Percentiles rank a stretch among this genome's conserved stretches.
phyloP scores from a whole-genome alignment of 2,113 vertebrate genomes.

The Lycocorax pyrrhopterus region DNA sequence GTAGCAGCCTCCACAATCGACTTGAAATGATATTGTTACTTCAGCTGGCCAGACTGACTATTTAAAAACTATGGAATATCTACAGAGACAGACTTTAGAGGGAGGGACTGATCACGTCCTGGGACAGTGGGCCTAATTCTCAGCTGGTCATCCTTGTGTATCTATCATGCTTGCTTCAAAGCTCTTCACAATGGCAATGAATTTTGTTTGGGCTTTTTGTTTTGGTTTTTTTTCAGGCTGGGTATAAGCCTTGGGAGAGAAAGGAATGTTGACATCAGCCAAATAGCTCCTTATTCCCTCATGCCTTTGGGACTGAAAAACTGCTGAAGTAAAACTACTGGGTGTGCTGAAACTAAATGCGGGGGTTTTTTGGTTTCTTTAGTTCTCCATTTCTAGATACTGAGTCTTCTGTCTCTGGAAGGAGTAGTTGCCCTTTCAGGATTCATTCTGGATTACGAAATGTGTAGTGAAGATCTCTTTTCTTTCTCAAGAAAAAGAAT shows the following conservation, averaged over 20 bases:
- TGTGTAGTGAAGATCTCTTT: neutral
- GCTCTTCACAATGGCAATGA: neutral
- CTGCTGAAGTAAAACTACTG: neutral
- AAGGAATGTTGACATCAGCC: neutral
- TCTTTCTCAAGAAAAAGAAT: neutral
- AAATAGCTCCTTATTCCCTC: neutral
- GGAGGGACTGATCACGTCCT: neutral
- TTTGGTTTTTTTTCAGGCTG: neutral
- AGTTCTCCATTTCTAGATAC: neutral
- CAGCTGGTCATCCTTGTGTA: neutral
- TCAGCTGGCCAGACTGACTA: constrained; percentile 5
- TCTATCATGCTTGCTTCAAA: neutral
- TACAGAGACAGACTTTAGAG: neutral
- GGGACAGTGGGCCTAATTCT: neutral
- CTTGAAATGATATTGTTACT: constrained; percentile 45
- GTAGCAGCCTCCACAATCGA: neutral
- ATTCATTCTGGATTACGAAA: neutral
- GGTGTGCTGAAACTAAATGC: neutral
- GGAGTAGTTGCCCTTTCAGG: neutral
- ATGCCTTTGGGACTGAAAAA: neutral
- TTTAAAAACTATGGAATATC: neutral
- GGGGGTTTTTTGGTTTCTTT: neutral
- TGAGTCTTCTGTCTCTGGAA: neutral
- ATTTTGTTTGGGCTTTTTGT: neutral
- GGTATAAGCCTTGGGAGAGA: neutral